Evolutionary conservation across 2,797 vertebrate genomes (phyloP), one percentile per base, ranked within the genome.

Genomic region (Phrynocephalus forsythii): DNA sequence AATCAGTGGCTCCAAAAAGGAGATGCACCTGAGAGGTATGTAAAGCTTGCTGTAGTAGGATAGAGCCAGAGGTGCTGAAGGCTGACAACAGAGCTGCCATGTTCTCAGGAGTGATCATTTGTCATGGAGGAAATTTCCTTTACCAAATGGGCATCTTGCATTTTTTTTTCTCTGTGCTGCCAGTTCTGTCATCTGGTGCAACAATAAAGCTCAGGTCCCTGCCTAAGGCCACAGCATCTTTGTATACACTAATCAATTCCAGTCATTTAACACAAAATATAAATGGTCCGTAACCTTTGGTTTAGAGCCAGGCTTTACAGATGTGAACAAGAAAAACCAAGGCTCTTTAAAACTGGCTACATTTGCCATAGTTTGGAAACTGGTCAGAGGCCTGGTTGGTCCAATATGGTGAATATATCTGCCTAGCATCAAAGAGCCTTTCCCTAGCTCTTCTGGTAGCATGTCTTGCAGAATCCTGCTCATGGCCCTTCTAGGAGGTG

Each of bases 191-290:
- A 79, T 33, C 44, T 26, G 60, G 71, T 67, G 69, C 22, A 52
- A 26, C 63, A 33, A 82, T 50, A 87, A 87, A 82, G 69, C 0
- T 3, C 5, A 66, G 52, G 72, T 22, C 78, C 11, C 38, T 66
- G 69, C 56, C 56, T 56, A n/a, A 72, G n/a, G 60, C 44, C 26
- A 22, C 38, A 66, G 6, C 9, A 15, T 63, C 52, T 44, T 73
- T 82, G 38, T 56, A 86, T 63, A 10, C 20, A n/a, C 28, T 22
- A 81, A 63, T 86, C 71, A 22, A 75, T 73, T 73, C 63, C 38
- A 81, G 28, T 86, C 38, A 30, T 24, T 86, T 81, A 69, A 86
- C 1, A 63, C 20, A 48, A 68, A 75, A 60, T 75, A 82, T 15
- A 87, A 75, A 63, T 66, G 24, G 73, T 67, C 38, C 48, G n/a